Base-by-base conservation (phyloP, 2,888 invertebrate species). In the Quadroppia sp. region DNA sequence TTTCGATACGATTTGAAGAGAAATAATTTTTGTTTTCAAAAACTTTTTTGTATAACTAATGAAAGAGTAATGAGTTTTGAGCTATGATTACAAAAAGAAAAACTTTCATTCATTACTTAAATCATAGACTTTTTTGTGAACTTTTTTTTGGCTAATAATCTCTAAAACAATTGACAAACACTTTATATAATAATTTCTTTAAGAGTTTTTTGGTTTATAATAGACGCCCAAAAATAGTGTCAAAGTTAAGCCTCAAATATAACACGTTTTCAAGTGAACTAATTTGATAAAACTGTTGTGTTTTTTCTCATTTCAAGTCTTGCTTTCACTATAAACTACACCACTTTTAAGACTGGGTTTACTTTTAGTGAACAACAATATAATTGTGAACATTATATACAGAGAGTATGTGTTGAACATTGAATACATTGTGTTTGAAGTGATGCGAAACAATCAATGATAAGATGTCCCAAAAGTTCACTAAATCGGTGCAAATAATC, bases 401-500 rank as follows among this genome's bases (percentile, higher is more conserved):
- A 28, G 15, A 28, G 25, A 30, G 17, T 28, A 25, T 17, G 13
- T 28, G 30, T 23, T 13, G 7, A 11, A 56, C 25, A 56, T 9
- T 20, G 7, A 48, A 48, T 48, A 25, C 25, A 56, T 2, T 7
- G 7, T 3, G 17, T 56, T 23, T 25, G 1, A 56, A 56, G 11
- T 13, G 56, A 56, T 56, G 56, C 28, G 56, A 56, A 28, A 56
- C 25, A 64, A 13, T 20, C 30, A n/a, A n/a, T 20, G 64, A 64
- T 64, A 36, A 64, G 64, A 64, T 64, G 64, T 64, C 36, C 64
- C 36, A 64, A 36, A 64, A 64, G 64, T 64, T 64, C 64, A 32
- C 64, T 40, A 64, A 61, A 64, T 56, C 64, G 64, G 36, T 64
- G 17, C 25, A 25, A 59, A 59, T 59, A 23, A 56, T 56, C 56